Conservation (phyloP, 1,140 invertebrate species). For the Brachionus paranguensis region DNA sequence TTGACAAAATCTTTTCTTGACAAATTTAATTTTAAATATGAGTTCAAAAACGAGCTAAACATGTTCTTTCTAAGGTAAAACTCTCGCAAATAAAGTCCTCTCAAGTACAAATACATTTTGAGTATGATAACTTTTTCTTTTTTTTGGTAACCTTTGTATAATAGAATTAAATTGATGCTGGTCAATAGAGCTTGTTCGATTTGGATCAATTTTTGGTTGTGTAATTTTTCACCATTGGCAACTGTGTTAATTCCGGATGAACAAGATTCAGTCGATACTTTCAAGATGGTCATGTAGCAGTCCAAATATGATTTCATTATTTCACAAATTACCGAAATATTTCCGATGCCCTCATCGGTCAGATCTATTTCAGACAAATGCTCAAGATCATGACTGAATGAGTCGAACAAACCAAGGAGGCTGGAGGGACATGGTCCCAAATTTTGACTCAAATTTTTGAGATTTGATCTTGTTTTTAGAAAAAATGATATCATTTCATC, state of each 20-base stretch:
- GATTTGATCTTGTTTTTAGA: slow-evolving; percentile 5
- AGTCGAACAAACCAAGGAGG: background rate
- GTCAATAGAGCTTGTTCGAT: slow-evolving; percentile 8
- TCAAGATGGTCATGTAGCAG: background rate
- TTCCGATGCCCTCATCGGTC: background rate
- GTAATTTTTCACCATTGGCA: slow-evolving; percentile 21
- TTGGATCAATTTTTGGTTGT: slow-evolving; percentile 24
- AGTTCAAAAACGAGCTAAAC: slow-evolving; percentile 9
- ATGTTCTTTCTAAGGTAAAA: slow-evolving; percentile 18
- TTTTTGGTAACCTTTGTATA: slow-evolving; percentile 16
- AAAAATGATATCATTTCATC: slow-evolving; percentile 26
- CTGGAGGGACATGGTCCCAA: background rate
- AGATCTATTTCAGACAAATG: slow-evolving; percentile 3
- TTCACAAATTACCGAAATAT: background rate
- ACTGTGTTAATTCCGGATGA: background rate
- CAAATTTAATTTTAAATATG: slow-evolving; percentile 19
- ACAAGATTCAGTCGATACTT: background rate
- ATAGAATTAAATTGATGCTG: background rate
- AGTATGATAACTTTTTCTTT: slow-evolving; percentile 3
- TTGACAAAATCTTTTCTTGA: slow-evolving; percentile 15
- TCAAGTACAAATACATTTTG: slow-evolving; percentile 33
- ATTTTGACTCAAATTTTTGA: background rate
- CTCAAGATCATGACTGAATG: background rate
- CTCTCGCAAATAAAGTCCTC: background rate
- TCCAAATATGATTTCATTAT: slow-evolving; percentile 27